Conservation (phyloP, 2,113 vertebrate genomes). For the Scolopax mira region DNA sequence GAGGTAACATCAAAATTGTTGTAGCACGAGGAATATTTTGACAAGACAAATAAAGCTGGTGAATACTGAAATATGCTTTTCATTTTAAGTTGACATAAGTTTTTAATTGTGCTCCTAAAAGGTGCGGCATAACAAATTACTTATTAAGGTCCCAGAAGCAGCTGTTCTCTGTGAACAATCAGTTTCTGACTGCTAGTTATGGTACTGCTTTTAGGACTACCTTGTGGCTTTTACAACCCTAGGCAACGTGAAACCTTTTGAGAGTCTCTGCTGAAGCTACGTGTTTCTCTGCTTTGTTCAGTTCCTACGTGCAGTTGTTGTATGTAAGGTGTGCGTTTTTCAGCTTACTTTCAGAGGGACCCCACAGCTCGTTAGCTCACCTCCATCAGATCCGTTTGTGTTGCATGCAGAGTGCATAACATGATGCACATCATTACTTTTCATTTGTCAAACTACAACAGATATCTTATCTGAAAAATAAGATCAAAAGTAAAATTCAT, state of each 20-base stretch:
- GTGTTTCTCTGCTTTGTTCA: not conserved
- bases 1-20: not conserved
- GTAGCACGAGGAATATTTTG: not conserved
- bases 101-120: not conserved
- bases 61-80: not conserved
- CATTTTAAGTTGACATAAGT: not conserved
- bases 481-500: not conserved
- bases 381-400: not conserved
- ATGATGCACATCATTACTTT: not conserved
- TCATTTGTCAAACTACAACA: not conserved
- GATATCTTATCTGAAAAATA: not conserved
- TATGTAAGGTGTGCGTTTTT: rapidly evolving
- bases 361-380: not conserved
- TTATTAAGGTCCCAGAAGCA: not conserved
- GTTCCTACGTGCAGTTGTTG: rapidly evolving
- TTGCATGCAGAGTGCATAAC: not conserved
- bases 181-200: not conserved
- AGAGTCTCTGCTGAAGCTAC: not conserved
- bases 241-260: not conserved
- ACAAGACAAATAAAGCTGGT: not conserved
- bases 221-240: not conserved
- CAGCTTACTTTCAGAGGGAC: not conserved
- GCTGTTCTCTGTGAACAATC: not conserved
- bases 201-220: not conserved
- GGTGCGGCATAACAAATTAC: not conserved